Evolutionary conservation across 2,888 invertebrate genomes (phyloP), one percentile per base, ranked within the genome.

Genomic region (Acleris sparsana): DNA sequence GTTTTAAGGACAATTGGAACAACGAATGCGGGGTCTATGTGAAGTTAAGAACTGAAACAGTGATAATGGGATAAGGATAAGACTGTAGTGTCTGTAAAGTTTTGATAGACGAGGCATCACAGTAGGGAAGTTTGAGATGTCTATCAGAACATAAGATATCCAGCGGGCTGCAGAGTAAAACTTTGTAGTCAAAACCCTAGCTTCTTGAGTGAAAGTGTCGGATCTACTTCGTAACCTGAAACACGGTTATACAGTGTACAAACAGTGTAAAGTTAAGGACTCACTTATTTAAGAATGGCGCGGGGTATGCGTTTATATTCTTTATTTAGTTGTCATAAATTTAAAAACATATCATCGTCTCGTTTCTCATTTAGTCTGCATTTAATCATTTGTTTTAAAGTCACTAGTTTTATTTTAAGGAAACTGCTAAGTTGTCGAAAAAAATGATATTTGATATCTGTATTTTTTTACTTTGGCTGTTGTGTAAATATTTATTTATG

Each of bases 341-440:
- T 65, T 60, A 53, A 44, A 56, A 59, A 74, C 76, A 75, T 72
- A 73, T 73, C 73, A 73, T 62, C 69, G 60, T 64, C 43, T 53
- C 55, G 20, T 59, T 25, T 53, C 33, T 43, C 18, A 65, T 73
- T 71, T 74, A 76, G 78, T 76, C 72, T 80, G 82, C 85, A 85
- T 85, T 84, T 84, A 81, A 75, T 67, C 74, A 43, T 22, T 18
- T 43, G 16, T 55, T 55, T 43, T 20, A 43, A 16, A 43, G 55
- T 22, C 55, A 33, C 16, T 46, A 46, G 46, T 16, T 13, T 44
- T n/a, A 46, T 46, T 46, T n/a, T 46, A 46, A 44, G 44, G n/a
- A 1, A n/a, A 46, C 5, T n/a, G 17, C 39, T 4, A 5, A 17
- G 46, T 17, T n/a, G 46, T 16, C 17, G 5, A 5, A 46, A 44